Conservation (phyloP, 37 sponge, comb jelly and placozoan genomes). For the Bolinopsis microptera region DNA sequence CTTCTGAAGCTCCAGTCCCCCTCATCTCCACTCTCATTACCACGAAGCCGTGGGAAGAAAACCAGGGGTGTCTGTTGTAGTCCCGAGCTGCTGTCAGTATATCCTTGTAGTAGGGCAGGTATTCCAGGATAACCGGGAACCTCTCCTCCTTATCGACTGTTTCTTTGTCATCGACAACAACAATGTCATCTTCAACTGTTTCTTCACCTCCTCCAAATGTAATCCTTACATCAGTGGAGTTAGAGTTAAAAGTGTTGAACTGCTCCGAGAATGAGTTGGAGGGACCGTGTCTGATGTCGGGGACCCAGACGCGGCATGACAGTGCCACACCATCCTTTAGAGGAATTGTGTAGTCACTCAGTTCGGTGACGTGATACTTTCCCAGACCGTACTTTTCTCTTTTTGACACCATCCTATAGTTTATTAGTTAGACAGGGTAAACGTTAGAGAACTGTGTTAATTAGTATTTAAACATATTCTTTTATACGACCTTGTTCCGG, state of each 20-base stretch:
- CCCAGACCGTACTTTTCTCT: conserved; percentile 28
- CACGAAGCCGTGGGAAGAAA: conserved; percentile 59
- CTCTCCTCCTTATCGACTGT: background rate
- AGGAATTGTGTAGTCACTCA: background rate
- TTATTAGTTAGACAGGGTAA: too few species aligned
- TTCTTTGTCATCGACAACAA: too few species aligned
- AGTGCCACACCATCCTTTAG: background rate
- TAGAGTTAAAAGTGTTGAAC: background rate
- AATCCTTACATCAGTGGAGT: background rate
- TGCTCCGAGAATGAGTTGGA: background rate
- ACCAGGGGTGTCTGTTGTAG: conserved; percentile 48
- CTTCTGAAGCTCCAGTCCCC: conserved; percentile 24
- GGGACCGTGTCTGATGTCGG: background rate
- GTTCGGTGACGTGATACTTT: background rate
- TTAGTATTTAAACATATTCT: too few species aligned
- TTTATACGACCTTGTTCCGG: too few species aligned
- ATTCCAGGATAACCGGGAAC: conserved; percentile 61
- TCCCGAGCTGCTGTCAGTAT: conserved; percentile 1
- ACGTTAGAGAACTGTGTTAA: too few species aligned
- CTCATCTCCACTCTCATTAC: conserved; percentile 34
- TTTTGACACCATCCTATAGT: background rate
- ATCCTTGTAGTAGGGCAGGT: conserved; percentile 61
- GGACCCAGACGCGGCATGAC: conserved; percentile 7
- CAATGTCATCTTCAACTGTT: too few species aligned
- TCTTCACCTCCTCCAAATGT: background rate